These are phyloP conservation scores for Tachina lurida DNA, from an alignment of 2,888 invertebrate species.

Conservation along the genomic window DNA sequence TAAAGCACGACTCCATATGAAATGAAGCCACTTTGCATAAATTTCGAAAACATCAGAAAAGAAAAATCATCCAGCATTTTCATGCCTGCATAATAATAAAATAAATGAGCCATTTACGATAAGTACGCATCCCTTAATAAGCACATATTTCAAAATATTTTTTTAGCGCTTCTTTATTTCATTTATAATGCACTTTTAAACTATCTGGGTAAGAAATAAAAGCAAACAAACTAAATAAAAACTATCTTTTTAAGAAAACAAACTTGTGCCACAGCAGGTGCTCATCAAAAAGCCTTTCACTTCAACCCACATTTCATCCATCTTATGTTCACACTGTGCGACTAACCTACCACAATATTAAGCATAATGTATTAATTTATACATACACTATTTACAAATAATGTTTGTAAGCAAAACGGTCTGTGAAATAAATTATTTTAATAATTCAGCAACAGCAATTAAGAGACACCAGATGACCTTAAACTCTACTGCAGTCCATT, in stretches of 20 bases:
- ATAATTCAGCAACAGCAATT: conserved; percentile 68
- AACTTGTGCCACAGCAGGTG: conserved; percentile 15
- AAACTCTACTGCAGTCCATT: conserved; percentile 60
- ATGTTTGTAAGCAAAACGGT: conserved; percentile 24
- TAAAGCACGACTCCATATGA: not conserved
- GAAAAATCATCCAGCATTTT: conserved; percentile 9
- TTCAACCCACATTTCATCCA: conserved; percentile 30
- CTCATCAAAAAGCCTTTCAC: conserved; percentile 60
- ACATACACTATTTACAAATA: not conserved
- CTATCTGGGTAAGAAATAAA: not conserved
- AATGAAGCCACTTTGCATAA: conserved; percentile 32
- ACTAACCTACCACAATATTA: conserved; percentile 57
- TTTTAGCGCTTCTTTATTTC: not conserved
- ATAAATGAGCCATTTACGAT: not conserved
- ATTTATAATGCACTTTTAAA: not conserved
- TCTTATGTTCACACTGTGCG: conserved; percentile 3
- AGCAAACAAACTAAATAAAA: not conserved
- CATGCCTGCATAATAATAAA: not conserved
- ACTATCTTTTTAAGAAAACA: not conserved
- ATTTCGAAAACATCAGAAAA: not conserved
- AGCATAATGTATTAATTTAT: conserved; percentile 26
- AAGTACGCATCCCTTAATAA: not conserved
- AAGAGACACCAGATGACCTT: conserved; percentile 71
- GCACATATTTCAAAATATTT: conserved; percentile 29
- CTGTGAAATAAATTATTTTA: conserved; percentile 65